These are phyloP conservation scores for Cephalophus harveyi DNA, from an alignment of 2,113 vertebrate genomes.

Conservation along the genomic window DNA sequence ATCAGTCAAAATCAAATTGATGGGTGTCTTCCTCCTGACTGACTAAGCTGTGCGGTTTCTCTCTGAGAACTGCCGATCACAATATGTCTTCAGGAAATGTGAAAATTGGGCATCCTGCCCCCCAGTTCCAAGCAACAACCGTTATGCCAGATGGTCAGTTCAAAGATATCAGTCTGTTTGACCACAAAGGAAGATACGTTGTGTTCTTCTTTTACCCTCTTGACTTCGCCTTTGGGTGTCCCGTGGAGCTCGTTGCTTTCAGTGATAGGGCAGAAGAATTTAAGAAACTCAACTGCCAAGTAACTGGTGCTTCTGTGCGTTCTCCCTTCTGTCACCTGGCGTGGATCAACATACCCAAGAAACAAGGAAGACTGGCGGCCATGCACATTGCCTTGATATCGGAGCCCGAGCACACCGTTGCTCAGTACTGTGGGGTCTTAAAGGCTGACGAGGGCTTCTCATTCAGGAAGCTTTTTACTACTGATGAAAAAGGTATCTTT, in stretches of 20 bases:
- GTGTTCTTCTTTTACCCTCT: not conserved
- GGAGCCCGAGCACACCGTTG: not conserved
- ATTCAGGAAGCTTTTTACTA: not conserved
- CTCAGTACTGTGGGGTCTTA: not conserved
- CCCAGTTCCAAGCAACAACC: not conserved
- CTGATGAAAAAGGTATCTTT: not conserved
- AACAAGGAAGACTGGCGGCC: not conserved
- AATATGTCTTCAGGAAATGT: not conserved
- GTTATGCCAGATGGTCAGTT: not conserved
- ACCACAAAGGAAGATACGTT: not conserved
- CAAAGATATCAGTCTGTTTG: not conserved
- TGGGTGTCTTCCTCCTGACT: not conserved
- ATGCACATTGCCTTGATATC: not conserved
- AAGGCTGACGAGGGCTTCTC: not conserved
- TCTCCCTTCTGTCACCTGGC: not conserved
- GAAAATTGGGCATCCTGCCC: not conserved
- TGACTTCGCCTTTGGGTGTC: not conserved
- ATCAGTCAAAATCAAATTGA: not conserved
- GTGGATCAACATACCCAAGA: not conserved
- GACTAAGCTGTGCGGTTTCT: not conserved
- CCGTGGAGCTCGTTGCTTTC: not conserved
- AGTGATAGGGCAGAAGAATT: not conserved
- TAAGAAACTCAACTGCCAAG: not conserved
- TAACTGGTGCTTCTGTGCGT: not conserved
- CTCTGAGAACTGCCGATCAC: not conserved